Conservation (phyloP, 2,113 vertebrate genomes). For the Glareola pratincola region DNA sequence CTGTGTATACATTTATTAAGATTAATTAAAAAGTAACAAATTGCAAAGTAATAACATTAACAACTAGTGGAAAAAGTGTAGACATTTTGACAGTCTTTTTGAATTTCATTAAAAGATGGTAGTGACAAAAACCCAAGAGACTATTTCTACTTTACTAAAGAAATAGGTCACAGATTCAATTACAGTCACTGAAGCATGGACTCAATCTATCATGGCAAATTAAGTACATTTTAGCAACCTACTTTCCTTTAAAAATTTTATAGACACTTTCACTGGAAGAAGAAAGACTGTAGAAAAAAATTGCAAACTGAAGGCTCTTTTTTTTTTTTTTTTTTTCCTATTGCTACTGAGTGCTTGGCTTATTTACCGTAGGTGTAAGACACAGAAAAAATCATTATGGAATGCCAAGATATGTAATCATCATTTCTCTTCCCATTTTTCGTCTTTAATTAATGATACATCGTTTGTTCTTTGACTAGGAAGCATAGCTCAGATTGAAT, state of each 20-base stretch:
- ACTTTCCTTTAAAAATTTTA: conserved; percentile 99
- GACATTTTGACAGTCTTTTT: conserved; percentile 92
- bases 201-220: conserved; percentile 99
- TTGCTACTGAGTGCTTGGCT: conserved; percentile 56
- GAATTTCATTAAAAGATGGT: conserved; percentile 98
- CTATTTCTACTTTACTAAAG: conserved; percentile 98
- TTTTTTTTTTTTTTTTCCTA: neutral
- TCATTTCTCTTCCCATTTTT: conserved; percentile 51
- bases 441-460: conserved; percentile 67
- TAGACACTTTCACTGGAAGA: conserved; percentile 95
- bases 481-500: conserved; percentile 28
- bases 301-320: conserved; percentile 64
- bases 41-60: conserved; percentile 86
- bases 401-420: conserved; percentile 46
- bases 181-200: conserved; percentile 99
- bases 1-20: conserved; percentile 81
- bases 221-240: conserved; percentile 99
- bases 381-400: conserved; percentile 68
- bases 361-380: conserved; percentile 71
- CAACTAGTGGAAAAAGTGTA: conserved; percentile 87
- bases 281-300: conserved; percentile 88
- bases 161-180: conserved; percentile 99
- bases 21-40: conserved; percentile 88
- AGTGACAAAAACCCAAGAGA: conserved; percentile 97
- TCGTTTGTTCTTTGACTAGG: conserved; percentile 50